These are phyloP conservation scores for Leistus spinibarbis DNA, from an alignment of 2,888 invertebrate genomes.

Conservation along the genomic window DNA sequence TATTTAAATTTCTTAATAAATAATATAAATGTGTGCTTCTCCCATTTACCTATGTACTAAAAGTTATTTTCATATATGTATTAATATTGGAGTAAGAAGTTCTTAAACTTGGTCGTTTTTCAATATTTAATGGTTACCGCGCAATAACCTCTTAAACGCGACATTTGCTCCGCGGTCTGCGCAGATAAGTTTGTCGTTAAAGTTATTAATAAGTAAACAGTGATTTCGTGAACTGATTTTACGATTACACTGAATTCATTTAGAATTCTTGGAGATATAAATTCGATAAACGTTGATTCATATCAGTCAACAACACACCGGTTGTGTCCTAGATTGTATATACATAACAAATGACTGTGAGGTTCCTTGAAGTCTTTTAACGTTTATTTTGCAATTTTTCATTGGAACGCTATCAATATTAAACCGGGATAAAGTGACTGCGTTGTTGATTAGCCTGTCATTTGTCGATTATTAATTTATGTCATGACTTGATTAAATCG, in stretches of 20 bases:
- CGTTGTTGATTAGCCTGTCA: slow-evolving; percentile 20
- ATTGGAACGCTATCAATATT: background rate
- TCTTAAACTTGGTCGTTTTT: too few species aligned
- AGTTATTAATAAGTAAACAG: background rate
- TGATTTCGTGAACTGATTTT: background rate
- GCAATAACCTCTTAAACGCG: too few species aligned
- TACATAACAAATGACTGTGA: background rate
- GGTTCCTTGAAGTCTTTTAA: background rate
- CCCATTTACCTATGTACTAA: too few species aligned
- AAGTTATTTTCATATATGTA: too few species aligned
- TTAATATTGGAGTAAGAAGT: too few species aligned
- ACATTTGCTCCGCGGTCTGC: too few species aligned
- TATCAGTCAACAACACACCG: background rate
- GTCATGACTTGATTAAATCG: slow-evolving; percentile 19
- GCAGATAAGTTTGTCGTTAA: background rate
- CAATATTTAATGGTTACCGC: too few species aligned
- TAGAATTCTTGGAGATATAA: background rate
- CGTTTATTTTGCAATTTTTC: background rate
- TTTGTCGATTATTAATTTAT: slow-evolving; percentile 24
- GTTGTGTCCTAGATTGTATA: background rate
- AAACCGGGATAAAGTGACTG: background rate
- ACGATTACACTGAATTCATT: background rate
- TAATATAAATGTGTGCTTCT: too few species aligned
- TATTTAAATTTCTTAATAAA: too few species aligned
- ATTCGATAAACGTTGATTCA: background rate